A percentile compares a stretch with the other conserved stretches of the same genome.
phyloP scores from a whole-genome alignment of 2,888 invertebrate species.

The Cephalotes varians region DNA sequence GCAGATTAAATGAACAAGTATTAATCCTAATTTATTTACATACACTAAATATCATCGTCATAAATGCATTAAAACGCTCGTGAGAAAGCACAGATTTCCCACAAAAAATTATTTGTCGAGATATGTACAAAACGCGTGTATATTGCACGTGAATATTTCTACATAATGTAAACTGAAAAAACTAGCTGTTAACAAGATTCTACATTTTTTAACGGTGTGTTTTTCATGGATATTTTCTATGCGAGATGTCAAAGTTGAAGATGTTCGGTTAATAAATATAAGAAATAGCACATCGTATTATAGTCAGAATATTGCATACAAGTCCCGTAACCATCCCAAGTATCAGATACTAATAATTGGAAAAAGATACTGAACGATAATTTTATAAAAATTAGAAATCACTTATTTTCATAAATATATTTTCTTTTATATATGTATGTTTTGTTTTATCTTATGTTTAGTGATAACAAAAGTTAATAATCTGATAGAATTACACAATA shows the following conservation, averaged over 20 bases:
- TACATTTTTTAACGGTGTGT: background rate
- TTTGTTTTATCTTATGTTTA: background rate
- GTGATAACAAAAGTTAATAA: background rate
- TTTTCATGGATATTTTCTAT: constrained; percentile 3
- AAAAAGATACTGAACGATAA: constrained; percentile 3
- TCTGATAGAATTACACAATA: background rate
- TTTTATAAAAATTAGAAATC: constrained; percentile 24
- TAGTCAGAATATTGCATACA: constrained; percentile 72
- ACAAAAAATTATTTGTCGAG: background rate
- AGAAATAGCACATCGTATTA: constrained; percentile 49
- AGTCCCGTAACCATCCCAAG: constrained; percentile 75
- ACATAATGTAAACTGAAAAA: background rate
- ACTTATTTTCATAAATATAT: constrained; percentile 7
- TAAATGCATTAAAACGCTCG: background rate
- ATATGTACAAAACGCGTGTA: constrained; percentile 64
- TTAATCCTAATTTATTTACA: constrained; percentile 34
- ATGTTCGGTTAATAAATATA: constrained; percentile 64
- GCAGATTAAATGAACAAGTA: constrained; percentile 39
- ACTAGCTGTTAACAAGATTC: background rate
- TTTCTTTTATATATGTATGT: background rate
- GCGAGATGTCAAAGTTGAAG: background rate
- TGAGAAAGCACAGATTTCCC: background rate
- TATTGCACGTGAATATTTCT: background rate
- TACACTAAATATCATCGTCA: background rate
- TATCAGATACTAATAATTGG: constrained; percentile 12